Evolutionary conservation across 92 coral and sea anemone genomes (phyloP).

Genomic region (Paramuricea clavata): DNA sequence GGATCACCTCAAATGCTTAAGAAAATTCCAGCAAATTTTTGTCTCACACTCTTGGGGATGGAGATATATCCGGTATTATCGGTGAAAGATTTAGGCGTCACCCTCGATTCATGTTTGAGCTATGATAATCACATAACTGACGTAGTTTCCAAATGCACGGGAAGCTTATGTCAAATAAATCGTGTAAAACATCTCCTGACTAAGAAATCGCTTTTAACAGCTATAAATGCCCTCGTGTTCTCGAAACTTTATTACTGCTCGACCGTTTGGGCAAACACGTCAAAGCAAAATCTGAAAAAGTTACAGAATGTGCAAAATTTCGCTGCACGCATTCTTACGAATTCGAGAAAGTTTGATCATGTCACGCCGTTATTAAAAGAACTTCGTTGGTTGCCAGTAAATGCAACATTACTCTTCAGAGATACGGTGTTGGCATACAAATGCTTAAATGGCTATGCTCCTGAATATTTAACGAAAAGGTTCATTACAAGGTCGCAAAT

Average conservation of each 20-base stretch:
- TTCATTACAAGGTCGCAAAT: conserved; percentile 1
- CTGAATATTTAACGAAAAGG: not conserved
- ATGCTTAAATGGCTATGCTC: not conserved
- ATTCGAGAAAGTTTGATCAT: conserved; percentile 49
- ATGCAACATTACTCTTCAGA: not conserved
- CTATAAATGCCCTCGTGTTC: conserved; percentile 9
- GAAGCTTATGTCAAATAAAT: conserved; percentile 66
- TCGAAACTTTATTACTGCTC: conserved; percentile 25
- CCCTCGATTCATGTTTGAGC: conserved; percentile 46
- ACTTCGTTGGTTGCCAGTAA: conserved; percentile 17
- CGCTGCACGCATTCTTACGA: conserved; percentile 50
- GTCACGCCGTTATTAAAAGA: conserved; percentile 42
- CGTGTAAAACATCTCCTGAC: conserved; percentile 49
- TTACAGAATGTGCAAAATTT: conserved; percentile 58
- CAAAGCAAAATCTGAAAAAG: conserved; percentile 27
- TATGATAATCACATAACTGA: conserved; percentile 52
- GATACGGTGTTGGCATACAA: conserved; percentile 11
- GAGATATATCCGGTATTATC: conserved; percentile 24
- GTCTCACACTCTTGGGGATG: conserved; percentile 33
- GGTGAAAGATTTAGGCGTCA: conserved; percentile 42
- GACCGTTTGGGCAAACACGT: conserved; percentile 23
- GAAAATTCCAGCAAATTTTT: conserved; percentile 39
- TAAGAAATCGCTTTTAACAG: conserved; percentile 18
- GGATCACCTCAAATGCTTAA: conserved; percentile 32
- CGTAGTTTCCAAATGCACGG: conserved; percentile 56